A percentile compares a stretch with the other conserved stretches of the same genome.
These are phyloP conservation scores for Heliconius congener DNA, from an alignment of 1,140 invertebrate species.

Conservation along the genomic window DNA sequence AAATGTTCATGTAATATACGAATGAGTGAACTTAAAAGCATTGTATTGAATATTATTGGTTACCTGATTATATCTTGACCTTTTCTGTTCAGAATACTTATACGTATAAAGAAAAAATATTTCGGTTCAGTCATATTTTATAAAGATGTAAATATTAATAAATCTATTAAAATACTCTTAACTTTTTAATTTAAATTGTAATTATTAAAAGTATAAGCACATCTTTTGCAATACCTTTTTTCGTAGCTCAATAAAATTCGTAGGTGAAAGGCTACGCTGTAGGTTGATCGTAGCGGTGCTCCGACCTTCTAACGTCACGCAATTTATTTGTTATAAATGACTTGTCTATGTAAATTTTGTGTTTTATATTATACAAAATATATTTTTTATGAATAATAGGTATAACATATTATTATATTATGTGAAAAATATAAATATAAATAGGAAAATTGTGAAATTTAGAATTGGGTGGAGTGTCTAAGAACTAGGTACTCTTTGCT, in stretches of 20 bases:
- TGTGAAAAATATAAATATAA: background rate
- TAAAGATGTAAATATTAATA: too few species aligned
- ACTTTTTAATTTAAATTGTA: too few species aligned
- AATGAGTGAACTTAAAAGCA: background rate
- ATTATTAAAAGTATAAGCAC: too few species aligned
- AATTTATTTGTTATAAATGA: conserved; percentile 35
- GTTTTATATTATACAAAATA: background rate
- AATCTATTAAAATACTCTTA: too few species aligned
- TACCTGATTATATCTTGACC: background rate
- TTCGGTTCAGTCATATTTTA: too few species aligned
- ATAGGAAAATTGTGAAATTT: background rate
- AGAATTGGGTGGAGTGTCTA: too few species aligned
- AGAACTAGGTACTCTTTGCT: too few species aligned
- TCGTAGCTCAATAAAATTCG: conserved; percentile 3
- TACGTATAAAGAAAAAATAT: too few species aligned
- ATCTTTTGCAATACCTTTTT: background rate
- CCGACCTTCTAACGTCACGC: conserved; percentile 39
- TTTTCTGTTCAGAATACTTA: background rate
- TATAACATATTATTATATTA: background rate
- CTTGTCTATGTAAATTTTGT: conserved; percentile 21
- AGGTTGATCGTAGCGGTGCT: conserved; percentile 27
- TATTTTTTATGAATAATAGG: background rate
- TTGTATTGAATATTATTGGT: background rate
- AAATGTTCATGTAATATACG: conserved; percentile 14
- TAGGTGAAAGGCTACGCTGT: conserved; percentile 18